Evolutionary conservation across 2,888 invertebrate species (phyloP), one percentile per base, ranked within the genome.

Genomic region (Leucania comma): DNA sequence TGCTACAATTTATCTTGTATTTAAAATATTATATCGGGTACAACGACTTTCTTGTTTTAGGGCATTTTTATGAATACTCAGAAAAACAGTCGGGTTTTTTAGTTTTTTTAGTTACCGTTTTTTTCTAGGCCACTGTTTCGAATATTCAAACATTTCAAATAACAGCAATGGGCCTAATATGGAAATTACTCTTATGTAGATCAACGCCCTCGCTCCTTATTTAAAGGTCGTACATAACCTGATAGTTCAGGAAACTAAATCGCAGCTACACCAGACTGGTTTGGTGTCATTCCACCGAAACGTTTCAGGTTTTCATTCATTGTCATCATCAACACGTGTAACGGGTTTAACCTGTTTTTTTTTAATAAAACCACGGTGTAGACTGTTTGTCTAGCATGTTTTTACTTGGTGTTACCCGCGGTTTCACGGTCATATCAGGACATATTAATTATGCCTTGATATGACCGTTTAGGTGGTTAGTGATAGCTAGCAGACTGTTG

Each of bases 271-370:
- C 51, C 32, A 20, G 42, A 64, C 71, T 1, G 10, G 72, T 75
- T 62, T 72, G 24, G 20, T 58, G 20, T 38, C 38, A 42, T 26
- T 53, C 26, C 17, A 66, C 57, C 10, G 42, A 62, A 54, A 62
- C 54, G 1, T 24, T 35, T 54, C 64, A 20, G 26, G 80, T 74
- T 74, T 59, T 50, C 29, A 69, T 62, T 61, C 26, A 74, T 58
- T 62, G 50, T 68, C 38, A 42, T 68, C 38, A 42, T 26, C 14
- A n/a, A 32, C 70, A 10, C 8, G 50, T 51, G 46, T 58, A 38
- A 60, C 50, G 5, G 22, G 24, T 46, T 14, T 12, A 35, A 62
- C 68, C 14, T 6, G 60, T 46, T 26, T 35, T 54, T 35, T 54
- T 58, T 54, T 0, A 24, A 1, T 24, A 9, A 54, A 48, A 12